phyloP scores from a whole-genome alignment of 2,797 vertebrate species.

The Lithobates sylvaticus region DNA sequence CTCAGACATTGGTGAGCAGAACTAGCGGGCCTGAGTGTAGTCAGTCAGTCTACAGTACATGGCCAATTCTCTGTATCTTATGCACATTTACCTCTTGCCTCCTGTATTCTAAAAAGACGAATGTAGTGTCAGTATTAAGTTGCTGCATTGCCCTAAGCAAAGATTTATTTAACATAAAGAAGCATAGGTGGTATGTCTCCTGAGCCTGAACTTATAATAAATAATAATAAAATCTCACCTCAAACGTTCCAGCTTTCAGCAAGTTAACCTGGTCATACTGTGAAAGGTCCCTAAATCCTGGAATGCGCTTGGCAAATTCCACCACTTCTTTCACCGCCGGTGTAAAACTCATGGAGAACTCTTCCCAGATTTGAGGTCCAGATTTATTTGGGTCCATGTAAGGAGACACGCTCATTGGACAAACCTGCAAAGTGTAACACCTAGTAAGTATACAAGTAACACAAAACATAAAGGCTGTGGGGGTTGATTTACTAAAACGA shows the following conservation, averaged over 20 bases:
- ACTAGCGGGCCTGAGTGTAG: no score
- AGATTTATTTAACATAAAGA: no score
- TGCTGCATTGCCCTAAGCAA: no score
- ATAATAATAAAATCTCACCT: slow-evolving; percentile 79
- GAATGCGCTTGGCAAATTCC: slow-evolving; percentile 95
- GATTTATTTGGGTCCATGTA: slow-evolving; percentile 89
- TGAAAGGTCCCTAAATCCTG: slow-evolving; percentile 92
- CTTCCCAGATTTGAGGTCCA: slow-evolving; percentile 97
- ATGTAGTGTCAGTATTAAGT: no score
- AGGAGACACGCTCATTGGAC: slow-evolving; percentile 92
- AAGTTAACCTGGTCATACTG: slow-evolving; percentile 96
- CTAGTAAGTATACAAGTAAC: not conserved
- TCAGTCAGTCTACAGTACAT: no score
- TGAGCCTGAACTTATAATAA: not conserved
- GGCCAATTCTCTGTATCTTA: no score
- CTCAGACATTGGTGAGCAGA: no score
- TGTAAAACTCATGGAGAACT: slow-evolving; percentile 97
- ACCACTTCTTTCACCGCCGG: slow-evolving; percentile 97
- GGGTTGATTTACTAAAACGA: no score
- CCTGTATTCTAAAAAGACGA: no score
- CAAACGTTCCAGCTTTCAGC: slow-evolving; percentile 96
- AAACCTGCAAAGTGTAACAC: slow-evolving; percentile 79
- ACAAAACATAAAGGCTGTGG: no score
- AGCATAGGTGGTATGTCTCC: not conserved
- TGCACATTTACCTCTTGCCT: no score